Conservation (phyloP, 2,113 vertebrate species). For the Potamarius usumacintae region DNA sequence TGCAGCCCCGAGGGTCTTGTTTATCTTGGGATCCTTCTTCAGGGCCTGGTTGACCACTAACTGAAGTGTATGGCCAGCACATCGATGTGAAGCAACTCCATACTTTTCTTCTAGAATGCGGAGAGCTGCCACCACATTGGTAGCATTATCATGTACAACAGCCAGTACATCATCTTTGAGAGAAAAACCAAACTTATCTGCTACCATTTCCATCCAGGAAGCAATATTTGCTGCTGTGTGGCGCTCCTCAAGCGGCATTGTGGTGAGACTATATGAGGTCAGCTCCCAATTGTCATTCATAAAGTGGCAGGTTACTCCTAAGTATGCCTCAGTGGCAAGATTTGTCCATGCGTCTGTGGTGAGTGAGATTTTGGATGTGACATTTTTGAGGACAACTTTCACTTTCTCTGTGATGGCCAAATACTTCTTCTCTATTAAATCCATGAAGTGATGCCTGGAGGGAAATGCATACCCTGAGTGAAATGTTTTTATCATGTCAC, state of each 20-base stretch:
- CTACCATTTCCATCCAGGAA: neutral
- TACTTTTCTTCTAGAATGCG: too few relatives aligned
- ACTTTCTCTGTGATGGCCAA: too few relatives aligned
- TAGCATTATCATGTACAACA: slow-evolving; percentile 36
- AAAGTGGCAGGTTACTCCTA: neutral
- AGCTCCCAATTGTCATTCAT: neutral
- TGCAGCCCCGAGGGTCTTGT: too few relatives aligned
- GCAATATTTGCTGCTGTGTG: neutral
- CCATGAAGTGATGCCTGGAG: neutral
- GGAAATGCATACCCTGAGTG: too few relatives aligned
- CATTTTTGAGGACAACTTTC: too few relatives aligned
- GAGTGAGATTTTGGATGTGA: too few relatives aligned
- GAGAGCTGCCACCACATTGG: too few relatives aligned
- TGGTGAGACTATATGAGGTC: neutral
- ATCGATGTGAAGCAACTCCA: too few relatives aligned
- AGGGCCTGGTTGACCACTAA: too few relatives aligned
- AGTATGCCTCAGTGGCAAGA: neutral
- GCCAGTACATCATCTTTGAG: neutral
- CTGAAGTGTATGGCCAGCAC: too few relatives aligned
- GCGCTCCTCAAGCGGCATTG: neutral
- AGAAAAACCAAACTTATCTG: neutral
- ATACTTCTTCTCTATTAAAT: neutral
- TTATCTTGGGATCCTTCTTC: too few relatives aligned
- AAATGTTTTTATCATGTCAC: too few relatives aligned
- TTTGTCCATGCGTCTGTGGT: neutral